Percentiles rank a stretch among this genome's conserved stretches.
Conservation (phyloP, 2,113 vertebrate species). For the Crotalus viridis region DNA sequence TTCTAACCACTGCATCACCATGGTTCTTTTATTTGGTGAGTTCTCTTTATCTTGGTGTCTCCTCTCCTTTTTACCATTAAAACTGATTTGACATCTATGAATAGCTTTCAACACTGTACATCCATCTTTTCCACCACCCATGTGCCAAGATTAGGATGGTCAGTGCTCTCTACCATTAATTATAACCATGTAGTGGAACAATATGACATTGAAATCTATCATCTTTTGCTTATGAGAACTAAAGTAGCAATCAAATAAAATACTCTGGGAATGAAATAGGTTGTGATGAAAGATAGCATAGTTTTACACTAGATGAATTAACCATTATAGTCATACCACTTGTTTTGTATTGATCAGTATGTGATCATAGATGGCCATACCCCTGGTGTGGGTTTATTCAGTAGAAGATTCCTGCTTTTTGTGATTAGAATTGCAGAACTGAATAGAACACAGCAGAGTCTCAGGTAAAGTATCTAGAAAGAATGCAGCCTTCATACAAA, state of each 20-base stretch:
- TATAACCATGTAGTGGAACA: neutral
- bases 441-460: neutral
- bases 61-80: neutral
- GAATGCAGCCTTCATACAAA: neutral
- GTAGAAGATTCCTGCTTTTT: neutral
- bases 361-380: neutral
- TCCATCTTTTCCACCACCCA: neutral
- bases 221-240: neutral
- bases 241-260: neutral
- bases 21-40: neutral
- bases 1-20: neutral
- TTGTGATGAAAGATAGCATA: neutral
- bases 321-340: neutral
- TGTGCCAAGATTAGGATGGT: neutral
- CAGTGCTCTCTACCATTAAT: neutral
- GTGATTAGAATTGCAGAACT: neutral
- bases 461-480: neutral
- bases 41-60: neutral
- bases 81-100: neutral
- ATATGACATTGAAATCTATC: neutral
- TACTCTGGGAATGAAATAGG: neutral
- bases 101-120: neutral
- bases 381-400: neutral
- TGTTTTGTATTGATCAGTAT: neutral
- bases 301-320: neutral